A percentile compares a stretch with the other conserved stretches of the same genome.
These are phyloP conservation scores for Mus musculus DNA, from an alignment of 2,113 vertebrate genomes.

Conservation along the genomic window DNA sequence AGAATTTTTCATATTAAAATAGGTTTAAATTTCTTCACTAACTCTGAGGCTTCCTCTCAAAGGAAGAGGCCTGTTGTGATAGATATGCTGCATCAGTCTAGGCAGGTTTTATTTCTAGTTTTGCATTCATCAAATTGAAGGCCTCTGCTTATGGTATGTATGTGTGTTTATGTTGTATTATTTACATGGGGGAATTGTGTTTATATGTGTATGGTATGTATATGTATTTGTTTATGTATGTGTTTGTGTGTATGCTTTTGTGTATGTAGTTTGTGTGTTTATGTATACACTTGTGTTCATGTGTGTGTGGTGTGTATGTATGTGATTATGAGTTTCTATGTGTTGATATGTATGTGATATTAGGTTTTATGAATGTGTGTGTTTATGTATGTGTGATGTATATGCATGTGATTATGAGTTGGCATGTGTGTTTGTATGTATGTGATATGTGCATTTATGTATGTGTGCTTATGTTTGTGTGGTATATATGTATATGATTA, in stretches of 20 bases:
- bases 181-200: neutral
- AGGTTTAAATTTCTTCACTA: conserved; percentile 11
- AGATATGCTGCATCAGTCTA: neutral
- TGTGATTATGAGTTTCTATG: neutral
- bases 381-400: neutral
- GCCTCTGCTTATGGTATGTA: neutral
- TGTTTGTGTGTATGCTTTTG: neutral
- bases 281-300: neutral
- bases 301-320: neutral
- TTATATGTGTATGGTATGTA: neutral
- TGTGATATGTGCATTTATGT: neutral
- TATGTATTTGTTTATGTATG: neutral
- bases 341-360: neutral
- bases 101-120: neutral
- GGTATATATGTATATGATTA: neutral
- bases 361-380: no score
- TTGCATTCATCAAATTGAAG: neutral
- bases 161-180: neutral
- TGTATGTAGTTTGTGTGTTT: no score
- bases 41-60: neutral
- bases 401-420: neutral
- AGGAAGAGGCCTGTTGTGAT: neutral
- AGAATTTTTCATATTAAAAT: neutral
- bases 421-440: neutral
- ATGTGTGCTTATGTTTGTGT: neutral